Evolutionary conservation across 2,113 vertebrate species (phyloP).

Genomic region (Nipponia nippon): DNA sequence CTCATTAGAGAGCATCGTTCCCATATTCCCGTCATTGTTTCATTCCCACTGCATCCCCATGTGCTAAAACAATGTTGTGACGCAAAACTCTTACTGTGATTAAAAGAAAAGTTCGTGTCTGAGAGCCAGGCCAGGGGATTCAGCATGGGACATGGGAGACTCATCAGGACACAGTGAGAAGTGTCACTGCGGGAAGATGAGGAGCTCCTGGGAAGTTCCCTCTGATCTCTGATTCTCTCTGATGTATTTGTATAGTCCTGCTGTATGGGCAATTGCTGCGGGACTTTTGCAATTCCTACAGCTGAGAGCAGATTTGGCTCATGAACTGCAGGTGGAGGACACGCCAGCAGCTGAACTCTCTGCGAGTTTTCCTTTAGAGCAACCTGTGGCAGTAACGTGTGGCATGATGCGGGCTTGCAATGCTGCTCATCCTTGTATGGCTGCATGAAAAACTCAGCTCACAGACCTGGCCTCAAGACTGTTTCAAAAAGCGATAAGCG

Average conservation of each 20-base stretch:
- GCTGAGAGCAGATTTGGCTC: background rate
- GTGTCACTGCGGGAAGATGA: background rate
- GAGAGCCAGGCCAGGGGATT: background rate
- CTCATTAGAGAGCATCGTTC: background rate
- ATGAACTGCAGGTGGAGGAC: background rate
- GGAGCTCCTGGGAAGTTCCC: background rate
- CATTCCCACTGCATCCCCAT: background rate
- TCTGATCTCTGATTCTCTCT: background rate
- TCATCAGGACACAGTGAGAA: background rate
- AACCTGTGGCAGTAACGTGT: rapidly evolving
- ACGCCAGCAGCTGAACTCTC: background rate
- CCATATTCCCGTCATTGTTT: background rate
- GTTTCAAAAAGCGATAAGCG: background rate
- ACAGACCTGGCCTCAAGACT: background rate
- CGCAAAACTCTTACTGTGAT: background rate
- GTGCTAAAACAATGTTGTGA: background rate
- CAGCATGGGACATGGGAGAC: background rate
- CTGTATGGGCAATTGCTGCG: rapidly evolving
- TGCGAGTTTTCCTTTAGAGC: background rate
- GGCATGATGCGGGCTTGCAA: background rate
- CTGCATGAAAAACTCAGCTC: background rate
- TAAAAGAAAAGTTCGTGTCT: background rate
- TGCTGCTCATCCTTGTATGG: background rate
- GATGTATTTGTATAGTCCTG: background rate
- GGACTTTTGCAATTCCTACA: background rate